Conservation (phyloP, 2,113 vertebrate genomes). For the Cathartes aura region DNA sequence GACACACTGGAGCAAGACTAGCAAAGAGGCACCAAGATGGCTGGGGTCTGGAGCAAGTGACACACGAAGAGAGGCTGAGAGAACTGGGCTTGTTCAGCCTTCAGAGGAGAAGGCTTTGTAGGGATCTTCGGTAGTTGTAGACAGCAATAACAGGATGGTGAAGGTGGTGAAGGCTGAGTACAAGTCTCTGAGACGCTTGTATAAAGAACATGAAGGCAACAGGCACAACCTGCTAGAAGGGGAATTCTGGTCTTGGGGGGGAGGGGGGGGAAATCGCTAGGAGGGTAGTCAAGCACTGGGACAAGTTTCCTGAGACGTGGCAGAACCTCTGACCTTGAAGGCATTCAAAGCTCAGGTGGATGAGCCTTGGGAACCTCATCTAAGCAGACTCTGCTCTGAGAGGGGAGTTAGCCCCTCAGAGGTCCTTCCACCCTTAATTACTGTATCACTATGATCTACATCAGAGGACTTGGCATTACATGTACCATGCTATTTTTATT, state of each 20-base stretch:
- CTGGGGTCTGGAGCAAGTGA: not conserved
- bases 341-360: not conserved
- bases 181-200: not conserved
- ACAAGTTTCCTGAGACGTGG: not conserved
- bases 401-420: not conserved
- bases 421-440: not conserved
- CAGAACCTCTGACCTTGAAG: rapidly evolving
- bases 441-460: not conserved
- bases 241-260: not conserved
- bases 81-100: not conserved
- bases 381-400: not conserved
- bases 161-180: not conserved
- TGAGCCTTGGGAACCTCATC: not conserved
- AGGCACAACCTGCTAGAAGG: not conserved
- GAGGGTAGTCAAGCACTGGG: not conserved
- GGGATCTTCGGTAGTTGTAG: not conserved
- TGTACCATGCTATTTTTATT: not conserved
- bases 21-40: not conserved
- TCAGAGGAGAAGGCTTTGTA: not conserved
- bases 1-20: not conserved
- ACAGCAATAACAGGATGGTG: not conserved
- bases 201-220: not conserved
- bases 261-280: not conserved
- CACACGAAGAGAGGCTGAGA: not conserved
- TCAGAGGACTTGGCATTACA: not conserved